Conservation (phyloP, 2,888 invertebrate species). For the Cephus spinipes region DNA sequence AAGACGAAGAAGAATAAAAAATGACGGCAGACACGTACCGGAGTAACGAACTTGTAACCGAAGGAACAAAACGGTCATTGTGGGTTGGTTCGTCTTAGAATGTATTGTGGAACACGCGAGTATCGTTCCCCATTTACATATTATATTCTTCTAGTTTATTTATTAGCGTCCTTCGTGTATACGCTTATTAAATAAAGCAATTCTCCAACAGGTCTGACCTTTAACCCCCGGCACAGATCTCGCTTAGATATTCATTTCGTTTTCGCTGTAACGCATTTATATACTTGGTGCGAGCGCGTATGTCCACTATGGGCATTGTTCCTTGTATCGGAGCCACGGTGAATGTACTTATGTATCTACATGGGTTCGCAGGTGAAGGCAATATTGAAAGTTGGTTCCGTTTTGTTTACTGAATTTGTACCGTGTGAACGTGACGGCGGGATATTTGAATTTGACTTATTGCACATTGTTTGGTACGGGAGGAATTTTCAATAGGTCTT, state of each 20-base stretch:
- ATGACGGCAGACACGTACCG: conserved; percentile 5
- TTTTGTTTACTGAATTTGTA: conserved; percentile 50
- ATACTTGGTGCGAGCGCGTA: conserved; percentile 19
- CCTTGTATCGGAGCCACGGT: conserved; percentile 17
- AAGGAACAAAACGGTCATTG: not conserved
- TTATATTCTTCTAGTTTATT: conserved; percentile 46
- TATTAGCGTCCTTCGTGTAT: conserved; percentile 51
- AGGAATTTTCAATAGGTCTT: not conserved
- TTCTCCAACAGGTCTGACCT: conserved; percentile 52
- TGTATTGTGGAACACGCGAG: conserved; percentile 5
- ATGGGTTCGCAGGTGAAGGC: conserved; percentile 50
- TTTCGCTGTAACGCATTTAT: conserved; percentile 30
- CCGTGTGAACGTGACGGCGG: conserved; percentile 42
- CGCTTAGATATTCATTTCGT: conserved; percentile 53
- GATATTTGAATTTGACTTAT: not conserved
- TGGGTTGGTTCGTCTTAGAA: not conserved
- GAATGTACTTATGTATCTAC: conserved; percentile 8
- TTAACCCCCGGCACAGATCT: conserved; percentile 46
- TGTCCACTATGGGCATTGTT: conserved; percentile 30
- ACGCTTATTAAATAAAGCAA: conserved; percentile 62
- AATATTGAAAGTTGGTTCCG: conserved; percentile 56
- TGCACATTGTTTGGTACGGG: not conserved
- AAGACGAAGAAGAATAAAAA: not conserved
- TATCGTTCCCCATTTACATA: conserved; percentile 16
- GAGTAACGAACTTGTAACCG: not conserved